These are phyloP conservation scores for Acanthurus tractus DNA, from an alignment of 2,797 vertebrate species.

Conservation along the genomic window DNA sequence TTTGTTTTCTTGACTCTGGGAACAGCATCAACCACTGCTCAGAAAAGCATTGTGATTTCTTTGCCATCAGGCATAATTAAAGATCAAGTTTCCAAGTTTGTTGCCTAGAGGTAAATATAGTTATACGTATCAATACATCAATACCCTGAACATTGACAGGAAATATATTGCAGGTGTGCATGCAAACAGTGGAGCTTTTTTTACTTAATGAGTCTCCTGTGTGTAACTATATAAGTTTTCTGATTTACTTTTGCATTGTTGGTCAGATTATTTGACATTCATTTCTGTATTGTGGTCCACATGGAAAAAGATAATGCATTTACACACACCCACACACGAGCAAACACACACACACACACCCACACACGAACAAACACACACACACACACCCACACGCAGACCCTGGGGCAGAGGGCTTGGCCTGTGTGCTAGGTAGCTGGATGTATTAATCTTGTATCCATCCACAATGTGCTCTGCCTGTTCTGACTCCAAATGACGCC, in stretches of 20 bases:
- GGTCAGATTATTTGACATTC: slow-evolving; percentile 18
- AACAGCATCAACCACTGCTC: neutral
- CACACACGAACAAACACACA: no score
- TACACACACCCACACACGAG: slow-evolving; percentile 3
- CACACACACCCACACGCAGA: neutral
- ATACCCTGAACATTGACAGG: neutral
- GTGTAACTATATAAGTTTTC: neutral
- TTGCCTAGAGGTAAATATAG: neutral
- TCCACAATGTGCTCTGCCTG: slow-evolving; percentile 39
- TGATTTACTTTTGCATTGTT: neutral
- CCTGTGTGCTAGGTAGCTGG: slow-evolving; percentile 22
- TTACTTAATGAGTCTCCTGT: neutral
- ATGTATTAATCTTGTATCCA: slow-evolving; percentile 54
- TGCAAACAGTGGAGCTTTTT: neutral
- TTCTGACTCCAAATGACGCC: slow-evolving; percentile 52
- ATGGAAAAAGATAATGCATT: slow-evolving; percentile 28
- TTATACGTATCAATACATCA: no score
- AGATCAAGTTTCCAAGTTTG: neutral
- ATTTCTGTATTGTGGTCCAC: slow-evolving; percentile 20
- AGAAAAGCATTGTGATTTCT: neutral
- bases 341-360: no score
- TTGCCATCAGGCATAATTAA: neutral
- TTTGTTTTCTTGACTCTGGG: neutral
- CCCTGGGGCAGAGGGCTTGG: slow-evolving; percentile 29
- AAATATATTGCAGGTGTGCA: neutral